Conservation (phyloP, 2,113 vertebrate species). For the Indicator maculatus region DNA sequence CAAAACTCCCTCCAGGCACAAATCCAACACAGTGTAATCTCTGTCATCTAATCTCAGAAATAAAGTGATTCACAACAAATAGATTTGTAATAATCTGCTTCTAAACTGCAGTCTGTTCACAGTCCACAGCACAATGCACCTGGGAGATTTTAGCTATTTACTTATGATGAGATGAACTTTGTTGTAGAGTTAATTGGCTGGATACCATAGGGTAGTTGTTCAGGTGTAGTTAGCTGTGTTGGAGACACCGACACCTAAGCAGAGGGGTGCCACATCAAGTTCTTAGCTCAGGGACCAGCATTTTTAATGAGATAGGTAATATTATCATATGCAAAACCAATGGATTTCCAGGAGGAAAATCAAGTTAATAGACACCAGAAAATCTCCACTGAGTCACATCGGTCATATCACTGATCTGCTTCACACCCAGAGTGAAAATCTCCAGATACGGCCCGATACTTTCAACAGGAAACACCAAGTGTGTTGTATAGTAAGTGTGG, state of each 20-base stretch:
- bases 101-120: background rate
- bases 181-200: background rate
- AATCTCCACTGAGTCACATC: background rate
- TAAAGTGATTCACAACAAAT: background rate
- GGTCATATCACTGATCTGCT: background rate
- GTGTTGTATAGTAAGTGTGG: background rate
- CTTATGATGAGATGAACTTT: background rate
- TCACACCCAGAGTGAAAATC: background rate
- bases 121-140: background rate
- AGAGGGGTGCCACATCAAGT: background rate
- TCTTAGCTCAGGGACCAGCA: background rate
- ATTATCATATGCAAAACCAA: background rate
- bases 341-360: background rate
- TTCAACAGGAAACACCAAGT: background rate
- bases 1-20: too few relatives aligned
- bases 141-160: background rate
- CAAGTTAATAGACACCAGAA: background rate
- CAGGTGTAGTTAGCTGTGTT: background rate
- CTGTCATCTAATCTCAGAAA: background rate
- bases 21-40: background rate
- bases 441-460: fast-evolving
- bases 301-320: background rate
- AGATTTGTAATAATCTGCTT: background rate
- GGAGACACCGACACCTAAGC: background rate
- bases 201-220: background rate